Conservation (phyloP, 2,113 vertebrate genomes). For the Phylloscopus trochiloides region DNA sequence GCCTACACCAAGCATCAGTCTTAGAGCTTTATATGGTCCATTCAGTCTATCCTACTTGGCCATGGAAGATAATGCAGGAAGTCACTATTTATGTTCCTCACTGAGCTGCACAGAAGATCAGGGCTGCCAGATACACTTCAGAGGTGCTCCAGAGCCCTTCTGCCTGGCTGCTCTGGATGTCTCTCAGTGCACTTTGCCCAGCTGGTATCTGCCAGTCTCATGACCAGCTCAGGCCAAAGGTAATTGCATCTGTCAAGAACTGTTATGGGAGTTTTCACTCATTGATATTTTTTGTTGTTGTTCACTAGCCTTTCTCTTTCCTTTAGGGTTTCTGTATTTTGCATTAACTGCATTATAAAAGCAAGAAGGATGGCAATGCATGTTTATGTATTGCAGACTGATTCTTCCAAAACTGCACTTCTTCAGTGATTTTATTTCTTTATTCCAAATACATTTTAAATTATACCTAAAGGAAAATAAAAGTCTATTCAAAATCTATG, state of each 20-base stretch:
- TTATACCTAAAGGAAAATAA: not conserved
- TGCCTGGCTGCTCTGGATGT: not conserved
- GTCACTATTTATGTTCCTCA: not conserved
- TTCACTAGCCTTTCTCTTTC: not conserved
- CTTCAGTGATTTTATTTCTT: not conserved
- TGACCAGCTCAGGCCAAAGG: slow-evolving; percentile 14
- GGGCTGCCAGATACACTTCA: not conserved
- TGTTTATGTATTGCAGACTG: not conserved
- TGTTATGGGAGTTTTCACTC: slow-evolving; percentile 7
- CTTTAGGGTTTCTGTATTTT: not conserved
- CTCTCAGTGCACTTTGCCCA: not conserved
- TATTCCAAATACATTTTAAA: not conserved
- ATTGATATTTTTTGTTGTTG: not conserved
- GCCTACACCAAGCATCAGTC: not conserved
- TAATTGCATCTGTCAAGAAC: slow-evolving; percentile 36
- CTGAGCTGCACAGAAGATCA: not conserved
- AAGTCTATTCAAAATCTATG: not conserved
- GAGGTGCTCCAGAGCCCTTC: not conserved
- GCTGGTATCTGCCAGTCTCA: slow-evolving; percentile 5
- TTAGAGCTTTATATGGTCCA: not conserved
- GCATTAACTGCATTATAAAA: not conserved
- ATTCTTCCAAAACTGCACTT: not conserved
- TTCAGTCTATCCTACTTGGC: not conserved
- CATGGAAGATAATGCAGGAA: not conserved
- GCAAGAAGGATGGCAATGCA: not conserved